Base-by-base conservation (phyloP, 2,113 vertebrate genomes). In the Neolamprologus sp. region DNA sequence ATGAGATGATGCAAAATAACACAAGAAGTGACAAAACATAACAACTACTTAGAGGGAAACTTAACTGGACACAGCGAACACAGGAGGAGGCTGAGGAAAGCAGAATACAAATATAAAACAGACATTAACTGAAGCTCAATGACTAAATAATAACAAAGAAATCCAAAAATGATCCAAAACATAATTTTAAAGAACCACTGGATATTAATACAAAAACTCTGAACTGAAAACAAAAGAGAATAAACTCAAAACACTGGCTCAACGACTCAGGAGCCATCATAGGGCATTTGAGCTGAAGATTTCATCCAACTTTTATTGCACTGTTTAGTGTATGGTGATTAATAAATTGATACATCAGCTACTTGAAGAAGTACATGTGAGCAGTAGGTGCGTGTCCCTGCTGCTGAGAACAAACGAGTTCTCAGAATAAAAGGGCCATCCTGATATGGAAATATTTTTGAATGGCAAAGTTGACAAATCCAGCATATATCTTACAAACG, bases 381-480 rank as follows among this genome's bases (percentile, higher is more conserved):
- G 21, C 21, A 21, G 21, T 21, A 21, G 21, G 21, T 21, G 21
- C 21, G 37, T 37, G 40, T 42, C 40, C 40, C 40, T 42, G 11
- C 40, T 42, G 40, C 40, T 42, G 40, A 42, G 5, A 42, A 12
- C 40, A 42, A 42, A 42, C 5, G 11, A 1, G 40, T 42, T 42
- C 40, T 42, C 5, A 42, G 40, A 42, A 42, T 6, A 42, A 5
- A 40, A 40, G 45, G 19, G 16, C 5, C 1, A 33, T 14, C 54
- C 86, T 12, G 2, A 87, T 89, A 68, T 68, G 87, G 40, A 94
- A 94, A 92, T 86, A 3, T 23, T 55, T 17, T 28, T 58, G 7
- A 75, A 19, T 12, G 58, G 57, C 57, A 60, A 60, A 60, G 58
- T n/a, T 42, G 33, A 10, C 33, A 35, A 2, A 2, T 49, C 2